phyloP scores from a whole-genome alignment of 35 echinoderm and acorn worm species.

The Amphiura filiformis region DNA sequence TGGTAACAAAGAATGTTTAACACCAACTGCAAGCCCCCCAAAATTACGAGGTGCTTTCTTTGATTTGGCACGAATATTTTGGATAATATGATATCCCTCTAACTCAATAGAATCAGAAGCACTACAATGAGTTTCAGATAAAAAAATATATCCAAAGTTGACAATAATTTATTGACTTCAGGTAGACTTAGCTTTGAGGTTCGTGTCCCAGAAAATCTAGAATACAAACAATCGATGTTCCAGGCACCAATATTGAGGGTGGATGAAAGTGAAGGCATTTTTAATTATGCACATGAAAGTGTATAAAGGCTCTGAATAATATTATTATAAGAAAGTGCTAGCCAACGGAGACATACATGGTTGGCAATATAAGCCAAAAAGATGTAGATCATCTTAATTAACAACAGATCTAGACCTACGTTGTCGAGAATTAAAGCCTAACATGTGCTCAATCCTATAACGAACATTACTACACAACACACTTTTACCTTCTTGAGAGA shows the following conservation, averaged over 20 bases:
- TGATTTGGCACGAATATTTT: neutral
- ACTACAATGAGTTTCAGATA: neutral
- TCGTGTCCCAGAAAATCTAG: neutral
- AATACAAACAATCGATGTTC: neutral
- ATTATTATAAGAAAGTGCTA: neutral
- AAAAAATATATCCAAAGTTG: neutral
- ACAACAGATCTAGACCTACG: neutral
- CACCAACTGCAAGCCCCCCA: neutral
- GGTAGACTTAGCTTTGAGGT: neutral
- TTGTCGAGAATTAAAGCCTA: neutral
- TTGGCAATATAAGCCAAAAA: neutral
- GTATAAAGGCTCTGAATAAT: neutral
- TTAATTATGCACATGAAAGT: neutral
- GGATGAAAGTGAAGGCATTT: neutral
- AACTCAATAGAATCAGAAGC: neutral
- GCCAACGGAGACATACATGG: too few relatives aligned
- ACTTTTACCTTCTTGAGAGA: neutral
- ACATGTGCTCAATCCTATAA: neutral
- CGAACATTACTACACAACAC: neutral
- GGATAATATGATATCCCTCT: neutral
- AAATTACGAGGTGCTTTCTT: neutral
- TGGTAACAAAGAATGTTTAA: neutral
- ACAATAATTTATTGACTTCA: neutral
- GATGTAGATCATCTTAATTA: neutral
- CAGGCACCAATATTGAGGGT: neutral